Base-by-base conservation (phyloP, 2,888 invertebrate species). In the Thera britannica region DNA sequence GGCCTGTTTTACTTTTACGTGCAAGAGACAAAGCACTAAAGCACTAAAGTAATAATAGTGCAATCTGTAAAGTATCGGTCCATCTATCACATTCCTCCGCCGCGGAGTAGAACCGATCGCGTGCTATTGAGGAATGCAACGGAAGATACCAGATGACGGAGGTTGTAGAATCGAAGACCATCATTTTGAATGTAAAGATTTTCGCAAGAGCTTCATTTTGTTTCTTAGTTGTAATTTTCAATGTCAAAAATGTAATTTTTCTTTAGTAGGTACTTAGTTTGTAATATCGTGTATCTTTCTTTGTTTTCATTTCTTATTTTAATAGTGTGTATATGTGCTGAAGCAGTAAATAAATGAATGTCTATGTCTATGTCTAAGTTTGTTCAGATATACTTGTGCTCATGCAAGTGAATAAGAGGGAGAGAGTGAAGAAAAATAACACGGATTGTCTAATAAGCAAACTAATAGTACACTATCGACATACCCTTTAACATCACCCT, bases 71-170 rank as follows among this genome's bases (percentile, higher is more conserved):
- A 76, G 77, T 87, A 87, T 88, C 86, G 73, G 78, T 72, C 68
- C 75, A 83, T 87, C 84, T 81, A 75, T 72, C 79, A 78, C 89
- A 90, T 90, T 85, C 89, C 83, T 82, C 80, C 74, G 76, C 73
- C 77, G 70, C 77, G 78, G 85, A 83, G 77, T 86, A 83, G 87
- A 90, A 89, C 86, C 70, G 84, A 86, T 90, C 87, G 91, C 91
- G 90, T 90, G 91, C 75, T 76, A 79, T 46, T 65, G 58, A 66
- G 83, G 88, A 88, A 89, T 62, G 85, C 70, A 67, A 46, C 75
- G 79, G 74, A 55, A 61, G 72, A 82, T 82, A 73, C 71, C 46
- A 77, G 34, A 67, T 65, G 54, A 61, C 34, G 23, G 62, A 70
- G 66, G 54, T 35, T 46, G 6, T 46, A 48, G 6, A 49, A 62